Base-by-base conservation (phyloP, 2,797 vertebrate species). In the Cynopterus sphinx region DNA sequence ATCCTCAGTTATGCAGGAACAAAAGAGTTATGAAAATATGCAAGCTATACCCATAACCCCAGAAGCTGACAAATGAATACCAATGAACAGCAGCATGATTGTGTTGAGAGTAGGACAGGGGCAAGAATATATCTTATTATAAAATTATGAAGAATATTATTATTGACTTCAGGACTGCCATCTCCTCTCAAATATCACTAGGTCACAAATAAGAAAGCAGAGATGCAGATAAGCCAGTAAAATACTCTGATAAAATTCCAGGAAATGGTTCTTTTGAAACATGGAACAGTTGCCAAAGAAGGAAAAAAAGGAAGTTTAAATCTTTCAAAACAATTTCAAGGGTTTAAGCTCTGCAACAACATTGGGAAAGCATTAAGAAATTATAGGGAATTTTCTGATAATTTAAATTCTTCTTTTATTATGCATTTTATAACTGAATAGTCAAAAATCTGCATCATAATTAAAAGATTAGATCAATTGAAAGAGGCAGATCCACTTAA, bases 221-320 rank as follows among this genome's bases (percentile, higher is more conserved):
- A 83, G 53, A 70, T 33, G 8, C 79, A 79, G 87, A 77, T 70
- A 88, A 78, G 81, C 43, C 46, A 73, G 26, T 78, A 95, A 94
- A 90, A 89, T 15, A 65, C 59, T 61, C 43, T 73, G 65, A 91
- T 84, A 65, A 90, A 87, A 81, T 93, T 91, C 67, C 93, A 94
- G 93, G 96, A 96, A 94, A 93, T 59, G 31, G n/a, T 63, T 91
- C 70, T 94, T 92, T 61, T 41, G 79, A 82, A 94, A 90, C 21
- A 9, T 43, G 78, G 51, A 43, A 51, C 16, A 28, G 24, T 55
- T 89, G 79, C 91, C 96, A 89, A 59, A 53, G 9, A 0, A 4
- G 55, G 67, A 16, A 9, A 24, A 46, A 61, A 51, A 74, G 61
- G 39, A 41, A 94, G 86, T 90, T 90, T 68, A 91, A 70, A 49